Conservation (phyloP, 2,888 invertebrate species). For the Aromia moschata region DNA sequence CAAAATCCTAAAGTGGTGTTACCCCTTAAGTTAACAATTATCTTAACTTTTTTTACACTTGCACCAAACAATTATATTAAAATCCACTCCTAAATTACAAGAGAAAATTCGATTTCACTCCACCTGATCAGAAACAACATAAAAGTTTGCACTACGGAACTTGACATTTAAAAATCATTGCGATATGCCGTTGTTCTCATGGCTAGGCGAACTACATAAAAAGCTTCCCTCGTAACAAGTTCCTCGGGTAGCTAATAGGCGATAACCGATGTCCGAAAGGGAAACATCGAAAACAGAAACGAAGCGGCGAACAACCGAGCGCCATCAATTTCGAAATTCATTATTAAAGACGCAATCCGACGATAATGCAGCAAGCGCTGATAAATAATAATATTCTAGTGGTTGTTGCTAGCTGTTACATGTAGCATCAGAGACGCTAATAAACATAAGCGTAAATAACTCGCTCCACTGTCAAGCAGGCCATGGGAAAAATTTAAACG, state of each 20-base stretch:
- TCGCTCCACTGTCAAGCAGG: slow-evolving; percentile 51
- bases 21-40: no score
- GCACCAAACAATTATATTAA: no score
- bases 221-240: no score
- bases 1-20: no score
- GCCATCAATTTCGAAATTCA: slow-evolving; percentile 28
- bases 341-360: not conserved
- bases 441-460: slow-evolving; percentile 60
- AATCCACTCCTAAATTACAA: no score
- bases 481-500: slow-evolving; percentile 62
- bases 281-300: slow-evolving; percentile 14
- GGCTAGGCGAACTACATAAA: no score
- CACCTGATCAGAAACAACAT: no score
- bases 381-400: slow-evolving; percentile 37
- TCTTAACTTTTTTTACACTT: no score
- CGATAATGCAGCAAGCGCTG: slow-evolving; percentile 33
- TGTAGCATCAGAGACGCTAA: slow-evolving; percentile 56
- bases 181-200: no score
- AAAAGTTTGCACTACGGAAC: no score
- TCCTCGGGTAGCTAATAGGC: slow-evolving; percentile 37
- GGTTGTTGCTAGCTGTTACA: slow-evolving; percentile 39
- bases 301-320: slow-evolving; percentile 27
- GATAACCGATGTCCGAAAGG: slow-evolving; percentile 24
- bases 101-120: no score
- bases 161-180: no score